Conservation (phyloP, 2,113 vertebrate species). For the Chunga burmeisteri region DNA sequence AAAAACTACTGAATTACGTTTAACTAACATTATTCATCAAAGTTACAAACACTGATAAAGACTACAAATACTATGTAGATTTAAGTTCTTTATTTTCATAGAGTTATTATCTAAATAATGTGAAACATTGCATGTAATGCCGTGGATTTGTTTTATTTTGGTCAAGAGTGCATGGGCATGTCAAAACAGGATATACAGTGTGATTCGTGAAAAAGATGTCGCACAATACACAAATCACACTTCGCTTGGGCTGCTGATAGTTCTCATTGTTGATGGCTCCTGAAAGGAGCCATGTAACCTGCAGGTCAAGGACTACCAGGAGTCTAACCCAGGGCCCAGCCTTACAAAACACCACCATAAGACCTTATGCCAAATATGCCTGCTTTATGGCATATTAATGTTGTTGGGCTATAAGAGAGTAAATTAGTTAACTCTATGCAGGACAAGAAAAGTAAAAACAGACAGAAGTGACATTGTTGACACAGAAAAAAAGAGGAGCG, state of each 20-base stretch:
- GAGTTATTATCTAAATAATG: not conserved
- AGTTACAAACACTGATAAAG: not conserved
- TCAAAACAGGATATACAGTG: not conserved
- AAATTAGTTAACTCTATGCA: not conserved
- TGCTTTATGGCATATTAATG: not conserved
- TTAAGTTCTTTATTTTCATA: not conserved
- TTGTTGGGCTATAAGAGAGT: not conserved
- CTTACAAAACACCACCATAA: not conserved
- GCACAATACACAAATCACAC: not conserved
- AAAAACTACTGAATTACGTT: not conserved
- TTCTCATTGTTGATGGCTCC: not conserved
- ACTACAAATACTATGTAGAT: not conserved
- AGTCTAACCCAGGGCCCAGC: not conserved
- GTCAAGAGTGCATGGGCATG: not conserved
- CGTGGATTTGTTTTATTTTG: not conserved
- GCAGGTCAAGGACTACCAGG: not conserved
- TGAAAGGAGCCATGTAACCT: not conserved
- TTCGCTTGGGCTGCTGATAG: not conserved
- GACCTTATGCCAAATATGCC: not conserved
- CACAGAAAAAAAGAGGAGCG: not conserved
- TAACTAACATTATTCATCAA: not conserved
- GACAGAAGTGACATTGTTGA: not conserved
- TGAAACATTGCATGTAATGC: not conserved
- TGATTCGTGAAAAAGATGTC: not conserved
- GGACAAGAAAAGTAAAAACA: not conserved